Percentiles rank a stretch among this genome's conserved stretches.
phyloP scores from a whole-genome alignment of 1,140 invertebrate genomes.

The Drosophila asahinai region DNA sequence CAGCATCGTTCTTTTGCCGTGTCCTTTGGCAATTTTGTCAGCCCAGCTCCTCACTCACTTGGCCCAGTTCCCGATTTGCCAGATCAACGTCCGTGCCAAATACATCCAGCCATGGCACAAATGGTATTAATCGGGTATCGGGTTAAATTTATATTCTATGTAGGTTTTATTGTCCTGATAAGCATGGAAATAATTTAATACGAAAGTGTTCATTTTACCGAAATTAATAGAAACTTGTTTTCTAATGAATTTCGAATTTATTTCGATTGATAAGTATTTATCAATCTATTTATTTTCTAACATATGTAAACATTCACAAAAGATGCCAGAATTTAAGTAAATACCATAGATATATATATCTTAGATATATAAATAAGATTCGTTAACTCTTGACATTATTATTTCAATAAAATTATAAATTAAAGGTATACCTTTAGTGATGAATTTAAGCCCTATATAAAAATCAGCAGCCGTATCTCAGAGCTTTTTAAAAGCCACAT shows the following conservation, averaged over 20 bases:
- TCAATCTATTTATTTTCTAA: too few relatives aligned
- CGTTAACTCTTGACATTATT: too few relatives aligned
- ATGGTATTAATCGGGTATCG: slow-evolving; percentile 6
- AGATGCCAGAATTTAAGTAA: neutral
- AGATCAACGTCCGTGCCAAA: slow-evolving; percentile 22
- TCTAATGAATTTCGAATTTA: neutral
- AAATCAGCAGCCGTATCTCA: neutral
- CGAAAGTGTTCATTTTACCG: neutral
- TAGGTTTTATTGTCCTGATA: neutral
- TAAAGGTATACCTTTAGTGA: too few relatives aligned
- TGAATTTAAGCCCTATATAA: too few relatives aligned
- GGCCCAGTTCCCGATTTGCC: slow-evolving; percentile 33
- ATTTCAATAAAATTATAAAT: too few relatives aligned
- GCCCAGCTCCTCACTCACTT: slow-evolving; percentile 16
- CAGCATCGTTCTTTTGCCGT: slow-evolving; percentile 30
- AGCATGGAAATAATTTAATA: neutral
- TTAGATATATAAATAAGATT: too few relatives aligned
- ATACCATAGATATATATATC: neutral
- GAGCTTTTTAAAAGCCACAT: neutral
- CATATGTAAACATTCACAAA: neutral
- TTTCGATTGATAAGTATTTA: neutral
- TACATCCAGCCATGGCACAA: slow-evolving; percentile 22
- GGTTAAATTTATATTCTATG: neutral
- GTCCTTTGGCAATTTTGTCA: slow-evolving; percentile 43
- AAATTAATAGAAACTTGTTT: too few relatives aligned